phyloP scores from a whole-genome alignment of 1,140 invertebrate species.

The Aphis gossypii region DNA sequence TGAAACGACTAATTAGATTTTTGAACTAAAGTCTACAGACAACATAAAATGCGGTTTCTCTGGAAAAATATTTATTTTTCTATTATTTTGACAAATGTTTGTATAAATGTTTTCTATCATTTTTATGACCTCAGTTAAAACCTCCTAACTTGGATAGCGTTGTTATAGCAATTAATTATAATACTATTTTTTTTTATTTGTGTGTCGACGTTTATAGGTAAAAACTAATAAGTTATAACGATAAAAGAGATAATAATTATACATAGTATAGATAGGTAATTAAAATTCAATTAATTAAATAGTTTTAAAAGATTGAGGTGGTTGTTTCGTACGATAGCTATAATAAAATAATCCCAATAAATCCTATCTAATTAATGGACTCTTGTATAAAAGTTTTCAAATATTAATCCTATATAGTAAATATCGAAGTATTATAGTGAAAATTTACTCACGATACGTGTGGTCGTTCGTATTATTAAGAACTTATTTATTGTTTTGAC shows the following conservation, averaged over 20 bases:
- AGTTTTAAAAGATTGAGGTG: neutral
- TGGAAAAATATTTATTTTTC: neutral
- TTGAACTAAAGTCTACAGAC: neutral
- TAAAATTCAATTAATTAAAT: conserved; percentile 13
- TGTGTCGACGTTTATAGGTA: neutral
- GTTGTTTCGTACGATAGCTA: neutral
- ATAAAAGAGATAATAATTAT: neutral
- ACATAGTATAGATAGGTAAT: neutral
- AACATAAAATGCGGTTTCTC: neutral
- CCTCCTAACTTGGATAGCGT: neutral
- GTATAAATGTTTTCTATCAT: neutral
- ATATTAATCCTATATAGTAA: neutral
- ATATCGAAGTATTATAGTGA: neutral
- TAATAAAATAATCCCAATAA: conserved; percentile 11
- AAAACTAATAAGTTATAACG: neutral
- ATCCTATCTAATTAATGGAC: neutral
- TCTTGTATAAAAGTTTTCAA: neutral
- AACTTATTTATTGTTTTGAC: neutral
- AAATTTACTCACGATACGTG: neutral
- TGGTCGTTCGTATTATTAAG: neutral
- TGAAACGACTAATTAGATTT: neutral
- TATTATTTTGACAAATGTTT: neutral
- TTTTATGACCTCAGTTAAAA: neutral
- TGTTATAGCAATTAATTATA: neutral
- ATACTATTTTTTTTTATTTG: neutral